Base-by-base conservation (phyloP, 2,888 invertebrate genomes). In the Drosophila demipolita region DNA sequence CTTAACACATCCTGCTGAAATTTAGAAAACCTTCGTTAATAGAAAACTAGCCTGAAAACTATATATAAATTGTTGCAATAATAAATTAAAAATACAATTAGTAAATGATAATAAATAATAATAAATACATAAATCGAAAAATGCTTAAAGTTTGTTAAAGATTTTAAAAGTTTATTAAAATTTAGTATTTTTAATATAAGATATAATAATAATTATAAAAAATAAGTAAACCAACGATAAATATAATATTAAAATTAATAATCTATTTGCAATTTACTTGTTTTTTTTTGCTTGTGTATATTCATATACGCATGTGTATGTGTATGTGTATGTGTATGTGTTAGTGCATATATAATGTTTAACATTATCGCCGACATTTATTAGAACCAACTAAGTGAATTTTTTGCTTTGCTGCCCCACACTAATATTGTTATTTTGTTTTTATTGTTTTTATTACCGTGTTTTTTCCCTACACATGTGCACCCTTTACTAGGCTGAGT, bases 321-420 rank as follows among this genome's bases (percentile, higher is more conserved):
- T 55, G 33, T 42, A 52, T 20, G 33, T 42, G 53, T 20, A 26
- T 66, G 33, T 61, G 45, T 36, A 49, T 60, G 32, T 52, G 48
- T 57, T 29, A 29, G 23, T 65, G 59, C 42, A 67, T 62, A 48
- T 61, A 81, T 81, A 82, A 84, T 84, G 87, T 82, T 70, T 60
- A 76, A 84, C 87, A 84, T 84, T 84, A 83, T 84, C 84, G 78
- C 86, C 82, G 84, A 84, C 84, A 84, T 84, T 84, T 84, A 86
- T 84, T 84, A 87, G 87, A 71, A 80, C 45, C 75, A 78, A 78
- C 87, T 80, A 87, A 83, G 80, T 80, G 84, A 83, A 73, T 75
- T 82, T 82, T 77, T 76, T 75, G 76, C 70, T 73, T 71, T 68
- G 65, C 62, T 69, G 72, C 66, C 69, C 40, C 40, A 60, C 61